These are phyloP conservation scores for Streblospio benedicti DNA, from an alignment of 1,140 invertebrate species.

Conservation along the genomic window DNA sequence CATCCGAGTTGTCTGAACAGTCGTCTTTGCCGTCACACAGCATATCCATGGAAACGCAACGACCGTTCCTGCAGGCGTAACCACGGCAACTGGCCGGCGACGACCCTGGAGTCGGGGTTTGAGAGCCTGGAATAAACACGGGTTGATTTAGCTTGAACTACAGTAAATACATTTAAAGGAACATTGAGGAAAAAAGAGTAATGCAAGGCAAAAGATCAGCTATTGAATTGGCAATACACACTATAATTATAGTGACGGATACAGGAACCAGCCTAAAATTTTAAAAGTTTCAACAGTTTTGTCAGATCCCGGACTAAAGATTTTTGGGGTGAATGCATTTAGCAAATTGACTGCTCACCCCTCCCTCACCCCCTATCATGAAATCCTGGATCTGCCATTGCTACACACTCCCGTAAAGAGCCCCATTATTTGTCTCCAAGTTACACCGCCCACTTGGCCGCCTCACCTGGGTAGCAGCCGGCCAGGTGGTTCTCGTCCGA, in stretches of 20 bases:
- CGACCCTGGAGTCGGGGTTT: not conserved
- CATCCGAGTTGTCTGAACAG: slow-evolving; percentile 63
- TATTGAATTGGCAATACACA: not conserved
- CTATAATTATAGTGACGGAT: not conserved
- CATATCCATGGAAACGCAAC: slow-evolving; percentile 57
- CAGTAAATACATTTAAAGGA: not conserved
- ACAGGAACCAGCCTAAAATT: not conserved
- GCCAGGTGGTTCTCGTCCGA: slow-evolving; percentile 1
- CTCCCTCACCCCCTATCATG: too few species aligned
- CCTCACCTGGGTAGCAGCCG: slow-evolving; percentile 5
- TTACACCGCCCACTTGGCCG: too few species aligned
- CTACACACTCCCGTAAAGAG: too few species aligned
- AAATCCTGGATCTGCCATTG: too few species aligned
- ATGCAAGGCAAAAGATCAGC: not conserved
- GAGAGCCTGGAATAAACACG: not conserved
- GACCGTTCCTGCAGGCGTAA: slow-evolving; percentile 51
- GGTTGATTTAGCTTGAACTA: not conserved
- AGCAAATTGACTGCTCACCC: too few species aligned
- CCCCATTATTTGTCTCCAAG: too few species aligned
- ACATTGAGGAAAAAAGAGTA: too few species aligned
- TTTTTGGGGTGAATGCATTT: too few species aligned
- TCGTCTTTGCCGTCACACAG: slow-evolving; percentile 63
- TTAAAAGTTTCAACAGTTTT: not conserved
- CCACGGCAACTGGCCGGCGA: not conserved
- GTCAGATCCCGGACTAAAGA: too few species aligned